These are phyloP conservation scores for Callocephalon fimbriatum DNA, from an alignment of 2,113 vertebrate species.

Conservation along the genomic window DNA sequence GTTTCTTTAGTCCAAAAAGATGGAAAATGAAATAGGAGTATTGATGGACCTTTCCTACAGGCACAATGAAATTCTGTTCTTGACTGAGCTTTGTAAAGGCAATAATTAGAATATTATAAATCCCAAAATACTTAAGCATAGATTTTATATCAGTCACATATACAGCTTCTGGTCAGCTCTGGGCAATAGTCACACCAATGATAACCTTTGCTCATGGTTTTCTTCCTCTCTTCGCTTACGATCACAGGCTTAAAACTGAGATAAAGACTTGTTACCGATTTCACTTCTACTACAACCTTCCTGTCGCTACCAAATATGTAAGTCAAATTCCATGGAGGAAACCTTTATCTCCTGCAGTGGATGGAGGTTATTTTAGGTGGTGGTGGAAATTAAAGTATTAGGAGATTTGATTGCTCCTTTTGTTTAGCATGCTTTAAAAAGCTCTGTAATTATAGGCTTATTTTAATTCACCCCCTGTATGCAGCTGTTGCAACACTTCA, in stretches of 20 bases:
- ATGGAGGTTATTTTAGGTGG: not conserved
- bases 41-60: not conserved
- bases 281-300: not conserved
- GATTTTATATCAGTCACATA: not conserved
- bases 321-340: not conserved
- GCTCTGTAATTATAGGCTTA: not conserved
- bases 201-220: not conserved
- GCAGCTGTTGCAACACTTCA: not conserved
- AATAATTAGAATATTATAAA: not conserved
- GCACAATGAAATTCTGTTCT: not conserved
- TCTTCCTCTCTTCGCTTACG: not conserved
- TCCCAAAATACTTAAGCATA: not conserved
- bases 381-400: not conserved
- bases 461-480: not conserved
- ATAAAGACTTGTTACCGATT: not conserved
- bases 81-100: not conserved
- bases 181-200: not conserved
- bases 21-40: not conserved
- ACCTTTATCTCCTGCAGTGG: not conserved
- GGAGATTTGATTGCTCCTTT: not conserved
- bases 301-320: not conserved
- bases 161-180: not conserved
- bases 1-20: not conserved
- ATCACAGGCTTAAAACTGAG: not conserved
- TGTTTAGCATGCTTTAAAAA: not conserved